Evolutionary conservation across 2,797 vertebrate species (phyloP).

Genomic region (Anomalospiza imberbis): DNA sequence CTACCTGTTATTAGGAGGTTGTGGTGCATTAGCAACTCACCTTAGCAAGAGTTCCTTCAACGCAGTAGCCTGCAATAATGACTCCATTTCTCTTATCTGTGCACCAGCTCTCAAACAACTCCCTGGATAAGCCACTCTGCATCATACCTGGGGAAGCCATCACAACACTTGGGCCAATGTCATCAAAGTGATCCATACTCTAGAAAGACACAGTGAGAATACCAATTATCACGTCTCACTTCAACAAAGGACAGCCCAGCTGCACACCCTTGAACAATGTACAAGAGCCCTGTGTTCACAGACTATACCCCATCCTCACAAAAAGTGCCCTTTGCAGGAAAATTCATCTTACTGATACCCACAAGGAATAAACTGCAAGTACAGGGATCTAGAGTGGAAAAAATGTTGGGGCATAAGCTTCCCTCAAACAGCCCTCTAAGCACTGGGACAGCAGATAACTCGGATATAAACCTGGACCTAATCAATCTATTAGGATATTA

Average conservation of each 20-base stretch:
- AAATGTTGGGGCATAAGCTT: neutral
- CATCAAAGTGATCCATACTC: slow-evolving; percentile 99
- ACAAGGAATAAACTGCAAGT: neutral
- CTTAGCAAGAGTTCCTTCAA: slow-evolving; percentile 95
- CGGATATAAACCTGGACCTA: neutral
- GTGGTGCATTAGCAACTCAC: slow-evolving; percentile 64
- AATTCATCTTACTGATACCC: neutral
- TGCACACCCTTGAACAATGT: fast-evolving
- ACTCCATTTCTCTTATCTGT: slow-evolving; percentile 97
- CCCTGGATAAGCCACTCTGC: slow-evolving; percentile 94
- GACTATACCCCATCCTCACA: neutral
- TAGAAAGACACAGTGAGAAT: slow-evolving; percentile 34
- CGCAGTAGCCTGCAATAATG: slow-evolving; percentile 95
- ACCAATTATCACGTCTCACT: neutral
- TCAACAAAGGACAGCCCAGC: fast-evolving
- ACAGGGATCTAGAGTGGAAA: neutral
- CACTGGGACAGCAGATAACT: neutral
- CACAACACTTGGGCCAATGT: slow-evolving; percentile 95
- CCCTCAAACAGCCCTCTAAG: neutral
- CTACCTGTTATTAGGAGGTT: neutral
- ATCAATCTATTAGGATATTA: neutral
- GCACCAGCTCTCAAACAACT: slow-evolving; percentile 98
- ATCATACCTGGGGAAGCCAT: slow-evolving; percentile 99
- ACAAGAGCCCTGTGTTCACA: neutral
- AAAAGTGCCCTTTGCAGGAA: neutral